Base-by-base conservation (phyloP, 2,888 invertebrate genomes). In the Melinaea menophilus region DNA sequence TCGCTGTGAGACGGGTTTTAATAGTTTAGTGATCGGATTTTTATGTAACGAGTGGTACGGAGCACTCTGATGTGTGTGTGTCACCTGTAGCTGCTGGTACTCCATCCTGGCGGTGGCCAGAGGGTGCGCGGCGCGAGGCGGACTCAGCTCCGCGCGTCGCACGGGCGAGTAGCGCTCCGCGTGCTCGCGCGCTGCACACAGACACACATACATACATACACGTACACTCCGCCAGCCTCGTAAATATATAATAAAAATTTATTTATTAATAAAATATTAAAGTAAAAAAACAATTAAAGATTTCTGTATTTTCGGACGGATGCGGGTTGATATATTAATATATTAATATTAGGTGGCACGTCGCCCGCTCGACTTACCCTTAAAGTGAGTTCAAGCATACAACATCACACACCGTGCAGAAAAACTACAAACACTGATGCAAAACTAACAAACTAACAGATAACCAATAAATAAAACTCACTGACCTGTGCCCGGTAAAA, bases 91-190 rank as follows among this genome's bases (percentile, higher is more conserved):
- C 73, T 95, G 94, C 69, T 96, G 95, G 76, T 95, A 95, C 80
- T 97, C 96, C 61, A 95, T 94, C 63, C 96, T 93, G 0, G 96
- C 93, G 9, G 93, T 92, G 65, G 89, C 94, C 55, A 89, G 87
- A 71, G 91, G 91, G 79, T 82, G 90, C 1, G 87, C 79, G 4
- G 73, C 84, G 4, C 90, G 76, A 5, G 88, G 87, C 2, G 90
- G 92, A 0, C 92, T 94, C 56, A 96, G 95, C 81, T 98, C 98
- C 7, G 97, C 97, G 69, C 98, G 92, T 1, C 98, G 92, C 12
- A 98, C 97, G 0, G 98, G 98, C 69, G 97, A 97, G 81, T 96
- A 98, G 31, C 98, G 88, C 80, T 97, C 97, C 55, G 93, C 85
- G 75, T 92, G 93, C 67, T 93, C 93, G 2, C 93, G 90, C 5